phyloP scores from a whole-genome alignment of 1,140 invertebrate species.

The Drosophila paulistorum region DNA sequence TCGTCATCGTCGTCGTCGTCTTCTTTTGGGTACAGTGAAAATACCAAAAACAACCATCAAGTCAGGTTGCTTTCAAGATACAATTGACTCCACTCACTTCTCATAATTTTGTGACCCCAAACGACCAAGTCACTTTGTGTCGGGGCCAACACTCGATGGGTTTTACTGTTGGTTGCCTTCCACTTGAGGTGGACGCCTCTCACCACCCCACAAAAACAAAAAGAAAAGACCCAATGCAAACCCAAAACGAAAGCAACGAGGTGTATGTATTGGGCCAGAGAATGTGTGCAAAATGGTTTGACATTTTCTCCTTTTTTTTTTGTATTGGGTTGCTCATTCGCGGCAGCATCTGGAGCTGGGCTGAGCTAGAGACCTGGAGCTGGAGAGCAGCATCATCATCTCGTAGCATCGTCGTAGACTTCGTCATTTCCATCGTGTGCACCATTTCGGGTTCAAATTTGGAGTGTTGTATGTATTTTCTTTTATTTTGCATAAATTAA shows the following conservation, averaged over 20 bases:
- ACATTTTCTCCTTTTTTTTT: conserved; percentile 78
- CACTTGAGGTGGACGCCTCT: conserved; percentile 34
- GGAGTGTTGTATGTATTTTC: conserved; percentile 73
- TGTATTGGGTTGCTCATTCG: conserved; percentile 68
- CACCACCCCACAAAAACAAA: conserved; percentile 29
- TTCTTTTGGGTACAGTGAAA: conserved; percentile 58
- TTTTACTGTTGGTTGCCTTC: conserved; percentile 52
- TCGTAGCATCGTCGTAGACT: conserved; percentile 32
- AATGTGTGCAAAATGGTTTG: conserved; percentile 73
- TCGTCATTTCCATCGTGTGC: conserved; percentile 48
- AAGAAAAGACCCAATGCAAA: conserved; percentile 26
- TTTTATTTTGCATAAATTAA: conserved; percentile 82
- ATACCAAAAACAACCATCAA: conserved; percentile 38
- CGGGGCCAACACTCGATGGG: conserved; percentile 59
- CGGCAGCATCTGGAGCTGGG: conserved; percentile 21
- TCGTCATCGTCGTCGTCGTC: conserved; percentile 6
- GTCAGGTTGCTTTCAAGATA: conserved; percentile 45
- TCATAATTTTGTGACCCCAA: conserved; percentile 70
- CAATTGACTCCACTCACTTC: conserved; percentile 57
- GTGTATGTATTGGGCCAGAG: conserved; percentile 54
- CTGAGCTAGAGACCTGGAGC: background rate
- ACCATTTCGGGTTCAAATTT: conserved; percentile 70
- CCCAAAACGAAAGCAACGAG: conserved; percentile 46
- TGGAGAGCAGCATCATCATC: conserved; percentile 26
- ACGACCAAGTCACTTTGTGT: conserved; percentile 22